A percentile compares a stretch with the other conserved stretches of the same genome.
These are phyloP conservation scores for Leptinotarsa tumamoca DNA, from an alignment of 2,888 invertebrate genomes.

Conservation along the genomic window DNA sequence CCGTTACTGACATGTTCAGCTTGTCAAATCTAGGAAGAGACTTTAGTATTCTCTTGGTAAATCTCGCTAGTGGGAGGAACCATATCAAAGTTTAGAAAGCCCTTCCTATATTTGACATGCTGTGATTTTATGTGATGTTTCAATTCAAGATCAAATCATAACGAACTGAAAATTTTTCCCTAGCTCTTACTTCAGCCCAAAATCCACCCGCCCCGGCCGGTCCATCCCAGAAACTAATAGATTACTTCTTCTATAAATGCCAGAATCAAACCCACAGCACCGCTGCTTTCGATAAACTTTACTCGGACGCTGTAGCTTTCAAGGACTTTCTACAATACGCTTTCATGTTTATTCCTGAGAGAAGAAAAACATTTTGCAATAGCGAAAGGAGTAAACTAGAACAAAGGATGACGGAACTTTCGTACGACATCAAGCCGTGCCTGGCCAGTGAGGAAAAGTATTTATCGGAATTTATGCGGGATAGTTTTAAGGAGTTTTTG, in stretches of 20 bases:
- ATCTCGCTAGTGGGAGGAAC: too few species aligned
- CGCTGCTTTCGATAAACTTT: conserved; percentile 35
- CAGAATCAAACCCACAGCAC: conserved; percentile 29
- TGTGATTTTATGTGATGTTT: too few species aligned
- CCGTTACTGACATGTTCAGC: too few species aligned
- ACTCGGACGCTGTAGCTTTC: conserved; percentile 32
- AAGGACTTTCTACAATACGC: conserved; percentile 38
- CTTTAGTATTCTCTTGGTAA: too few species aligned
- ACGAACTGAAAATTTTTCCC: too few species aligned
- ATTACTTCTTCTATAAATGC: conserved; percentile 43
- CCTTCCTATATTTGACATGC: too few species aligned
- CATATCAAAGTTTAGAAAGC: too few species aligned
- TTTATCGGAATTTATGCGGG: conserved; percentile 41
- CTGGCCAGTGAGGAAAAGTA: conserved; percentile 42
- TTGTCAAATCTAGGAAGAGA: too few species aligned
- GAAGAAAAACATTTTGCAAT: conserved; percentile 41
- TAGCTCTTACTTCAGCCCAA: conserved; percentile 7
- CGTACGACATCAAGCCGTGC: conserved; percentile 42
- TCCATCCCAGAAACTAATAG: conserved; percentile 28
- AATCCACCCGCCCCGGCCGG: conserved; percentile 4
- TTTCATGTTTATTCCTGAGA: conserved; percentile 41
- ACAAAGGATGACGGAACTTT: conserved; percentile 34
- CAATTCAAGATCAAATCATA: too few species aligned
- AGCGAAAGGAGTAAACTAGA: conserved; percentile 38
- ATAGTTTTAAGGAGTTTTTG: conserved; percentile 43